Evolutionary conservation across 2,797 vertebrate genomes (phyloP), one percentile per base, ranked within the genome.

Genomic region (Merluccius polli): DNA sequence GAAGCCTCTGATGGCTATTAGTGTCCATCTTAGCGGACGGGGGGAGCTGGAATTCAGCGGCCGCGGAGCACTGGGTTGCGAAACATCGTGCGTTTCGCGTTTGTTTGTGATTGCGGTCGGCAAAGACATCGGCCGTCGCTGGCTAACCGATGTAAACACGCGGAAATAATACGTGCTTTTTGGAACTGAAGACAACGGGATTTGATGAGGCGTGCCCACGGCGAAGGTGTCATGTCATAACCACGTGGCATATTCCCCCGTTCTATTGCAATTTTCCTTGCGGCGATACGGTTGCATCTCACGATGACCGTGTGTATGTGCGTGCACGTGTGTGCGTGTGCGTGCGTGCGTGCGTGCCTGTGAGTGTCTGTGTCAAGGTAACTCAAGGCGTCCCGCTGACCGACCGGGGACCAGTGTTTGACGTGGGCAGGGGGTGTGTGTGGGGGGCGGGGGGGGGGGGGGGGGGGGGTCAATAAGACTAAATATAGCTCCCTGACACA

Each of bases 401-500:
- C 18, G 31, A 80, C n/a, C 18, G n/a, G 21, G 33, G 18, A 32
- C 2, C 44, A 41, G 16, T 24, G 35, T 52, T 5, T 33, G 67
- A 65, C 75, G 72, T 16, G 9, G n/a, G n/a, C n/a, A n/a, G n/a
- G n/a, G n/a, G n/a, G n/a, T n/a, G n/a, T n/a, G n/a, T n/a, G n/a
- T n/a, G n/a, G n/a, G n/a, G n/a, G n/a, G n/a, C n/a, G n/a, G n/a
- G n/a, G n/a, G n/a, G n/a, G n/a, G n/a, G n/a, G n/a, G n/a, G n/a
- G n/a, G n/a, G n/a, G 30, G 31, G 70, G 41, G 86, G 85, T 87
- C 84, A 85, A 12, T 32, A 77, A n/a, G 52, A 74, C 84, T 87
- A 92, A 91, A 90, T 85, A 88, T 88, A 91, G 87, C 82, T 83
- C 76, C 81, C 30, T 85, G 82, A 92, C 89, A 85, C 88, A 78